Conservation (phyloP, 2,888 invertebrate genomes). For the Melieria picta region DNA sequence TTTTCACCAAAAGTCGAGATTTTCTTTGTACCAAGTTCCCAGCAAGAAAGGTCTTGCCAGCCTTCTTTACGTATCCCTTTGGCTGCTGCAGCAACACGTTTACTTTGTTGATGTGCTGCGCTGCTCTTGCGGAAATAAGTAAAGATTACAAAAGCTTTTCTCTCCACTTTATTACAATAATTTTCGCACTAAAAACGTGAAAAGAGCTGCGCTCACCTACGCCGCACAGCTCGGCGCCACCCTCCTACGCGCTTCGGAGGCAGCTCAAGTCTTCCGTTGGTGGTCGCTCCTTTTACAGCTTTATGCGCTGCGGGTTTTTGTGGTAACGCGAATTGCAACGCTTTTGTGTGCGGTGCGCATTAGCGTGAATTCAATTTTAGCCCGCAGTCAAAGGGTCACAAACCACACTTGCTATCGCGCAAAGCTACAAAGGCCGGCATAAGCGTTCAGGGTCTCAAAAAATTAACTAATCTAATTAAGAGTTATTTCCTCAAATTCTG, state of each 20-base stretch:
- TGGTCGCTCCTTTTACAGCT: not conserved
- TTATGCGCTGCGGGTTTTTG: constrained; percentile 10
- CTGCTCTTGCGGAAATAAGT: not conserved
- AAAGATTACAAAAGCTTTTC: constrained; percentile 1
- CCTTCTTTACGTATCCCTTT: constrained; percentile 11
- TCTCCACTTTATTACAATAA: constrained; percentile 25
- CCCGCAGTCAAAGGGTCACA: constrained; percentile 12
- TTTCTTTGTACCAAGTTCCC: constrained; percentile 17
- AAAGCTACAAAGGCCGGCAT: constrained; percentile 18
- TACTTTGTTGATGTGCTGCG: constrained; percentile 10
- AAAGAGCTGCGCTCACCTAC: not conserved
- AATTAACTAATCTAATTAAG: no score
- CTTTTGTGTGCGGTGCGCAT: constrained; percentile 9
- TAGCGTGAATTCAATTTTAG: constrained; percentile 29
- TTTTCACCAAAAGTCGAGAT: constrained; percentile 8
- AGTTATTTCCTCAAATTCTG: no score
- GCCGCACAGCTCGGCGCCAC: not conserved
- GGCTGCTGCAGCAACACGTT: constrained; percentile 25
- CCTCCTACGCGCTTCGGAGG: not conserved
- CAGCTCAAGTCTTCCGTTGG: no score
- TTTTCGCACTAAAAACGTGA: constrained; percentile 24
- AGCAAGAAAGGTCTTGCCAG: constrained; percentile 18
- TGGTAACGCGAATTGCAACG: constrained; percentile 7
- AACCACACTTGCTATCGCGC: constrained; percentile 25
- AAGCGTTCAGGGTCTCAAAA: not conserved